Evolutionary conservation across 1,140 invertebrate genomes (phyloP).

Genomic region (Anastrepha obliqua): DNA sequence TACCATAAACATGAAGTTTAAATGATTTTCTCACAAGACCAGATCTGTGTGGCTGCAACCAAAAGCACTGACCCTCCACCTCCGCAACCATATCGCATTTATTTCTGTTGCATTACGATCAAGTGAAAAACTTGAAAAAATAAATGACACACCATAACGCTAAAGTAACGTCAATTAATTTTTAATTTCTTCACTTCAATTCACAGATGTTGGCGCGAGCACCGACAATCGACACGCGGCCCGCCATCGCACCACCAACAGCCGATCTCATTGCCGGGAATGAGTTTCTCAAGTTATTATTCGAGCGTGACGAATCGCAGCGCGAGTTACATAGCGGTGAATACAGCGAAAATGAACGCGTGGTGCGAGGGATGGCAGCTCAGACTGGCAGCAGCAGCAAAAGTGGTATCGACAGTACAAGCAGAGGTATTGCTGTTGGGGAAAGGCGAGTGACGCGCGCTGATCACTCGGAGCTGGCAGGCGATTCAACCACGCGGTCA

Average conservation of each 20-base stretch:
- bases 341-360: slow-evolving; percentile 52
- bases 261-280: slow-evolving; percentile 71
- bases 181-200: slow-evolving; percentile 41
- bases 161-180: slow-evolving; percentile 41
- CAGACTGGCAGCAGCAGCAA: slow-evolving; percentile 28
- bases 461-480: background rate
- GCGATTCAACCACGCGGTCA: background rate
- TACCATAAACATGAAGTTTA: background rate
- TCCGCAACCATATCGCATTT: background rate
- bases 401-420: background rate
- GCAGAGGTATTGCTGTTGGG: background rate
- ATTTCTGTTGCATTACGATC: background rate
- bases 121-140: background rate
- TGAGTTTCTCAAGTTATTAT: slow-evolving; percentile 72
- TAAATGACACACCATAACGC: slow-evolving; percentile 25
- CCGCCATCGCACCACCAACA: slow-evolving; percentile 11
- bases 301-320: slow-evolving; percentile 68
- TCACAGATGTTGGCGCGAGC: slow-evolving; percentile 56
- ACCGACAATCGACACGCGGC: slow-evolving; percentile 49
- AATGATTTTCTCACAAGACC: slow-evolving; percentile 30
- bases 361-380: slow-evolving; percentile 58
- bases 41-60: background rate
- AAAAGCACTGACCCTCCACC: background rate
- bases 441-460: background rate
- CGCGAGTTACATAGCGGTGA: slow-evolving; percentile 65